Evolutionary conservation across 2,113 vertebrate species (phyloP).

Genomic region (Notechis scutatus): DNA sequence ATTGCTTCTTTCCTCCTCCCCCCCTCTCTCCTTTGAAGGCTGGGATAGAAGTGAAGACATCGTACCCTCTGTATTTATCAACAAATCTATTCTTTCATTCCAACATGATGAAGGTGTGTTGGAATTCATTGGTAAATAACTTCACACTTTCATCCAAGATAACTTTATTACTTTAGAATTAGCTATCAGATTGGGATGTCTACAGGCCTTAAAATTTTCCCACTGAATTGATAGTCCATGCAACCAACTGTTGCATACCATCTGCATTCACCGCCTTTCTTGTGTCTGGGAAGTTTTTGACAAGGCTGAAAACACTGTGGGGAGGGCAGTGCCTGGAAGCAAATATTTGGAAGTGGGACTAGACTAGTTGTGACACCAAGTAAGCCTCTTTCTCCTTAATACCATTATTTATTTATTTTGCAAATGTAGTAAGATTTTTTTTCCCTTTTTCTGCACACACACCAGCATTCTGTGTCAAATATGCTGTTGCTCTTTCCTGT

Average conservation of each 20-base stretch:
- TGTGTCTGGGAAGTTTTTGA: neutral
- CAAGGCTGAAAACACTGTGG: neutral
- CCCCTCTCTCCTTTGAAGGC: neutral
- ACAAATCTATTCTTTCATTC: neutral
- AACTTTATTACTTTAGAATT: neutral
- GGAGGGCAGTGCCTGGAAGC: neutral
- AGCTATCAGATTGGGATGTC: neutral
- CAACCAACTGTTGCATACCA: neutral
- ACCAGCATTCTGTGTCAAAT: too few relatives aligned
- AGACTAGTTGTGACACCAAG: neutral
- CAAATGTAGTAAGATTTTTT: neutral
- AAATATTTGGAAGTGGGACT: neutral
- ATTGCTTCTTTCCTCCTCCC: too few relatives aligned
- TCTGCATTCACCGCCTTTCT: neutral
- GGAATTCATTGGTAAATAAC: neutral
- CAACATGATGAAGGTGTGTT: neutral
- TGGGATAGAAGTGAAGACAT: neutral
- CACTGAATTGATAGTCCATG: neutral
- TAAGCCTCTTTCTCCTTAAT: neutral
- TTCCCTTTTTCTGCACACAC: too few relatives aligned
- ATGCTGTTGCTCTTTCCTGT: too few relatives aligned
- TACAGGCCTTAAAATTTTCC: neutral
- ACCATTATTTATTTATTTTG: neutral
- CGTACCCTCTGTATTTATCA: neutral
- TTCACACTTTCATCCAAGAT: neutral